Base-by-base conservation (phyloP, 2,888 invertebrate species). In the Digitonthophagus gazella region DNA sequence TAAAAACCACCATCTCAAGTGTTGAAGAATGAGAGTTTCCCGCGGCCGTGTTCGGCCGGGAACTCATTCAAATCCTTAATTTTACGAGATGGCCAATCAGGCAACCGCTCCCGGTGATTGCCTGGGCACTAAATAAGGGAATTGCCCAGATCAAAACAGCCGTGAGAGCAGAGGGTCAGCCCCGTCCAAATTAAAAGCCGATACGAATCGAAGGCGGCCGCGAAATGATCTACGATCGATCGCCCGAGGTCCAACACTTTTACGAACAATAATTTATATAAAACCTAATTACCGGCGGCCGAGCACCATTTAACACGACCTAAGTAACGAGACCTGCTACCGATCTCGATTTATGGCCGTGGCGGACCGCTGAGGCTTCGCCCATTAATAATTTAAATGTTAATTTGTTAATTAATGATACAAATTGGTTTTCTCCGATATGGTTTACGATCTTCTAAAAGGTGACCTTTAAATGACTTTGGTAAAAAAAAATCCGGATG, bases 391-490 rank as follows among this genome's bases (percentile, higher is more conserved):
- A 83, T 83, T 83, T 83, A 83, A 83, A 83, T 83, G 83, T 83
- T 82, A 83, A 83, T 83, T 83, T 81, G 80, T 83, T 83, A 83
- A 83, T 83, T 83, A 83, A 83, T 83, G 82, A 80, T 82, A 83
- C 83, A 83, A 83, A 83, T 83, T 83, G 81, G 80, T 81, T 81
- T 80, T 82, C 80, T 79, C 76, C 79, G 80, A 81, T 65, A 68
- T 73, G 69, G 71, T 73, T 73, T 73, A 73, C 72, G 71, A 71
- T 71, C 72, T 73, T 71, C 67, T 71, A 20, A 20, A 28, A n/a
- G 28, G 28, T 44, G 28, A 44, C 28, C 28, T 44, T 44, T 44
- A 44, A 44, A 44, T 44, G 28, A 44, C 28, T 11, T 44, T 44
- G 8, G 3, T 3, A 44, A 44, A 44, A n/a, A n/a, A 44, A 44